Percentiles rank a stretch among this genome's conserved stretches.
Evolutionary conservation across 1,140 invertebrate genomes (phyloP).

Genomic region (Drosophila simulans): DNA sequence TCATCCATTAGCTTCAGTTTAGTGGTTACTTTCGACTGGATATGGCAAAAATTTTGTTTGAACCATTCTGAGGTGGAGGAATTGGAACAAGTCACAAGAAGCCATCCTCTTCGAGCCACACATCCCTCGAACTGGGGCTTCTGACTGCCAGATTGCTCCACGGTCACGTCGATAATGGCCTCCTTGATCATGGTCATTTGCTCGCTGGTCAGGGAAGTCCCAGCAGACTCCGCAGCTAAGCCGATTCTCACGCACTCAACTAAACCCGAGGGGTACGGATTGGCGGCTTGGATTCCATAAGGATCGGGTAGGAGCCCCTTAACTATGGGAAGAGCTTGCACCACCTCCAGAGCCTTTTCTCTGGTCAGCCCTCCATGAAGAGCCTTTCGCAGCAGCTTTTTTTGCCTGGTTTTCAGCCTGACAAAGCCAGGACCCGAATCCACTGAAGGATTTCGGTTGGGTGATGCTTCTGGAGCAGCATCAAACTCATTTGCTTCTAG

Average conservation of each 20-base stretch:
- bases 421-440: constrained; percentile 6
- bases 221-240: neutral
- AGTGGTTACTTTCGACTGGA: neutral
- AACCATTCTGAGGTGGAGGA: neutral
- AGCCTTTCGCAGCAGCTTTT: constrained; percentile 1
- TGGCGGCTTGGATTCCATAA: neutral
- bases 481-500: neutral
- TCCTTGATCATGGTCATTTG: constrained; percentile 2
- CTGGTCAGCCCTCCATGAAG: neutral
- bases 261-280: neutral
- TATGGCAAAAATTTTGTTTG: neutral
- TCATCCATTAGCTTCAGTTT: neutral
- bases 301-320: neutral
- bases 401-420: constrained; percentile 3
- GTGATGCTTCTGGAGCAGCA: constrained; percentile 5
- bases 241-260: neutral
- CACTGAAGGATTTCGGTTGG: neutral
- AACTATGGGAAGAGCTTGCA: neutral
- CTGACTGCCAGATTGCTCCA: neutral
- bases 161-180: neutral
- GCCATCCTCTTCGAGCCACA: constrained; percentile 2
- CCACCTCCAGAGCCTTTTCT: neutral
- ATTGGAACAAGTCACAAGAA: neutral
- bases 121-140: constrained; percentile 4
- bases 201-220: neutral